Base-by-base conservation (phyloP, 1,140 invertebrate genomes). In the Drosophila albomicans region DNA sequence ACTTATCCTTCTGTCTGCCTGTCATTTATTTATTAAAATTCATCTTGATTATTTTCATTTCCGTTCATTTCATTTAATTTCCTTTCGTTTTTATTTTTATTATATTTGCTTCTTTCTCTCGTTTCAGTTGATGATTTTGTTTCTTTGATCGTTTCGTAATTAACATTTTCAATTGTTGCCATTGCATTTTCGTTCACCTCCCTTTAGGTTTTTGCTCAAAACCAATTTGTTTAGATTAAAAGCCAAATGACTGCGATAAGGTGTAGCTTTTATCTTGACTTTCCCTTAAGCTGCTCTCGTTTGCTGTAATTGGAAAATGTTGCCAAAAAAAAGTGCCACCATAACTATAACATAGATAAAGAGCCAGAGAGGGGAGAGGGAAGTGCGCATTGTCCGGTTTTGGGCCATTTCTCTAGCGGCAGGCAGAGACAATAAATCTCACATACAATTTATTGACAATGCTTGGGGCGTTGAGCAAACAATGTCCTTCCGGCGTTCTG, bases 381-480 rank as follows among this genome's bases (percentile, higher is more conserved):
- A 13, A 5, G 63, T 7, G 20, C 56, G 48, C 63, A 69, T 69
- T 75, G 72, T 69, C 46, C 58, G 45, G 58, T 56, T 68, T 75
- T 38, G 71, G 63, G 63, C 49, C 63, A 82, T 67, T 82, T 80
- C 74, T 82, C 74, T 68, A 67, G 69, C 69, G 78, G 46, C 73
- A 77, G 78, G 46, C 78, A 77, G 62, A 56, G 66, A 81, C 77
- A 75, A 87, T 87, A 87, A 87, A 87, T 87, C 84, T 88, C 82
- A 81, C 85, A 84, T 88, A 87, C 84, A 87, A 87, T 87, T 87
- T 87, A 87, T 87, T 87, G 85, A 88, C 84, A 87, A 87, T 87
- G 84, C 85, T 78, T 82, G 62, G 84, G 68, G 84, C 73, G 80
- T 64, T 51, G 73, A 80, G 84, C 84, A 87, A 87, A 87, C 84